These are phyloP conservation scores for Branchellion lobata DNA, from an alignment of 2,888 invertebrate genomes.

Conservation along the genomic window DNA sequence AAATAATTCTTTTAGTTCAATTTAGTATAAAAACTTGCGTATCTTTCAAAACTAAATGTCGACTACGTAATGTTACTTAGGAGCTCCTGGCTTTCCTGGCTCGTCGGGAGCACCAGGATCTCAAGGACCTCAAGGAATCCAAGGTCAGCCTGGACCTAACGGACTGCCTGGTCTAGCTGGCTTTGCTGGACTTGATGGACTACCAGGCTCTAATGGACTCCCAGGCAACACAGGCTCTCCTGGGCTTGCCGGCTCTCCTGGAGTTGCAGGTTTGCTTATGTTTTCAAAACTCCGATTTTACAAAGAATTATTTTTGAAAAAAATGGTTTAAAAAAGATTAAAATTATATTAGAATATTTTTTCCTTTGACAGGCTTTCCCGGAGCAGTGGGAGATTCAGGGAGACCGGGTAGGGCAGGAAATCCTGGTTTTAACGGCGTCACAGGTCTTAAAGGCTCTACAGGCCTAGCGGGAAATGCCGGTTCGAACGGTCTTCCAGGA, in stretches of 20 bases:
- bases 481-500: background rate
- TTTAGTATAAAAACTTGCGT: background rate
- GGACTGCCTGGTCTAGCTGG: conserved; percentile 44
- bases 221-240: conserved; percentile 23
- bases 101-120: conserved; percentile 32
- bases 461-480: conserved; percentile 9
- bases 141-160: conserved; percentile 35
- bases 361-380: too few species aligned
- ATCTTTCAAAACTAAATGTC: background rate
- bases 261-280: conserved; percentile 38
- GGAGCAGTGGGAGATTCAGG: conserved; percentile 41
- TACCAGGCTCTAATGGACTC: conserved; percentile 23
- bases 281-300: too few species aligned
- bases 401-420: conserved; percentile 41
- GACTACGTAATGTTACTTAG: background rate
- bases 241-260: conserved; percentile 42
- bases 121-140: conserved; percentile 41
- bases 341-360: too few species aligned
- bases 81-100: conserved; percentile 16
- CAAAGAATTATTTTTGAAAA: too few species aligned
- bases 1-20: too few species aligned
- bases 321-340: too few species aligned
- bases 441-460: conserved; percentile 21
- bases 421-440: conserved; percentile 14
- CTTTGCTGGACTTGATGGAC: conserved; percentile 40